These are phyloP conservation scores for Tetropium fuscum DNA, from an alignment of 2,888 invertebrate species.

Conservation along the genomic window DNA sequence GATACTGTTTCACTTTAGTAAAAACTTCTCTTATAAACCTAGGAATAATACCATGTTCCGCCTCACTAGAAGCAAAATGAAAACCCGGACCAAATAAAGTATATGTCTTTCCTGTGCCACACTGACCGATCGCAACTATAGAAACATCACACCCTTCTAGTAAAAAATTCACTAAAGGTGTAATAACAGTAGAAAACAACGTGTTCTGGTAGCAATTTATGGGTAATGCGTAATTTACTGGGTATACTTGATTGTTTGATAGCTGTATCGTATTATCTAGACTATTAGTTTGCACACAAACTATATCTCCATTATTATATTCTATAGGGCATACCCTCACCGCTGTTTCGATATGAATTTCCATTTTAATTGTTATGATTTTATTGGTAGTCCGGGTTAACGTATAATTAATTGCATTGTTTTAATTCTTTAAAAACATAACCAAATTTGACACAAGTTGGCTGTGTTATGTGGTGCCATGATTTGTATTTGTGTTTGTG, in stretches of 20 bases:
- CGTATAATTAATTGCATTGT: too few relatives aligned
- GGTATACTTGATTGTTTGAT: conserved; percentile 72
- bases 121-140: conserved; percentile 77
- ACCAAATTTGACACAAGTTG: too few relatives aligned
- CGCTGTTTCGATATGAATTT: conserved; percentile 80
- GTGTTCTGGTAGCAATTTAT: conserved; percentile 74
- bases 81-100: conserved; percentile 79
- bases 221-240: conserved; percentile 70
- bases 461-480: too few relatives aligned
- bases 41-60: conserved; percentile 79
- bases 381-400: too few relatives aligned
- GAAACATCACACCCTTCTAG: conserved; percentile 83
- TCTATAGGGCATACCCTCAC: conserved; percentile 75
- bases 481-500: too few relatives aligned
- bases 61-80: conserved; percentile 72
- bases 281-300: conserved; percentile 72
- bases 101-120: conserved; percentile 77
- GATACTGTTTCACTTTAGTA: conserved; percentile 73
- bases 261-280: conserved; percentile 72
- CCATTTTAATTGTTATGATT: conserved; percentile 71
- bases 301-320: conserved; percentile 66
- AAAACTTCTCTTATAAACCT: conserved; percentile 80
- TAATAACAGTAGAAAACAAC: conserved; percentile 74
- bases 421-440: conserved; percentile 4
- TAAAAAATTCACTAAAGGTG: conserved; percentile 75